Conservation (phyloP, 2,113 vertebrate species). For the Ptychochromis oligacanthus region DNA sequence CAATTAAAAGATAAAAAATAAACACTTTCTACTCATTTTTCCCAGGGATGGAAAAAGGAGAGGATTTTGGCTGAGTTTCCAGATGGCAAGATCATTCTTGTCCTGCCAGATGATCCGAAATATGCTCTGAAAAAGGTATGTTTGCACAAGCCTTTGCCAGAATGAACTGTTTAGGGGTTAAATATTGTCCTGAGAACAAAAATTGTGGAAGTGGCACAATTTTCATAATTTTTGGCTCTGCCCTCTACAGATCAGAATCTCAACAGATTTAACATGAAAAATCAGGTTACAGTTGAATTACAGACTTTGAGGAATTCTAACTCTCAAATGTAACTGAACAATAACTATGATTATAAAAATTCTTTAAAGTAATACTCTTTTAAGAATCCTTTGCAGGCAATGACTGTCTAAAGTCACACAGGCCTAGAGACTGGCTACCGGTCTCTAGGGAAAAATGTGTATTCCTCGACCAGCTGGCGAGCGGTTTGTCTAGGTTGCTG, state of each 20-base stretch:
- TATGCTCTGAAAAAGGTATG: constrained; percentile 96
- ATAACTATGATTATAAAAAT: neutral
- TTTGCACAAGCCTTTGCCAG: neutral
- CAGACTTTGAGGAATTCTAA: neutral
- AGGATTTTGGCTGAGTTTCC: constrained; percentile 95
- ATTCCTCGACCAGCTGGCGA: neutral
- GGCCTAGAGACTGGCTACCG: neutral
- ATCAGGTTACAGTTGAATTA: neutral
- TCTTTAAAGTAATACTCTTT: neutral
- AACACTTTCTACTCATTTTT: neutral
- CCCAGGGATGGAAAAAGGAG: constrained; percentile 98
- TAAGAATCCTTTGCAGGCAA: neutral
- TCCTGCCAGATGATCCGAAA: constrained; percentile 97
- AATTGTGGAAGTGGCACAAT: too few relatives aligned
- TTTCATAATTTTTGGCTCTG: neutral
- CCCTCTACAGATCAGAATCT: neutral
- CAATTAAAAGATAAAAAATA: neutral
- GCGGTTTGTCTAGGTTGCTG: neutral
- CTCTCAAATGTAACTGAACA: neutral
- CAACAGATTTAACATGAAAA: neutral
- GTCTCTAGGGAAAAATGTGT: neutral
- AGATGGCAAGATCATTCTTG: constrained; percentile 97
- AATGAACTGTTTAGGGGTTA: neutral
- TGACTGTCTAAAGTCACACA: neutral
- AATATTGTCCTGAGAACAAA: neutral